These are phyloP conservation scores for Pseudocheirus occidentalis DNA, from an alignment of 2,797 vertebrate species.

Conservation along the genomic window DNA sequence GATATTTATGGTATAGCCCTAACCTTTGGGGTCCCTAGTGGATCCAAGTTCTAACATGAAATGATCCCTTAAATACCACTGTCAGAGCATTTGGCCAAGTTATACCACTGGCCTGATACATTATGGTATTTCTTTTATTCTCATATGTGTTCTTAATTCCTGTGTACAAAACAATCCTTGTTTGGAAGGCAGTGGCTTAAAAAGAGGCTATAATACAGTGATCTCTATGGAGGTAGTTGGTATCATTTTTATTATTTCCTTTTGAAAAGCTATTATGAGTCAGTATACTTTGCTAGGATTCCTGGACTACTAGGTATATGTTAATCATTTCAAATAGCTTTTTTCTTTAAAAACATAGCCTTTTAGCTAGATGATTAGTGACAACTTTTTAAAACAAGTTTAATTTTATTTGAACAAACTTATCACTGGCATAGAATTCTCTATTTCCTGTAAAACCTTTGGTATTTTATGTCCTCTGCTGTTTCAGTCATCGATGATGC, in stretches of 20 bases:
- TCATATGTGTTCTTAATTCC: background rate
- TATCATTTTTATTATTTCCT: background rate
- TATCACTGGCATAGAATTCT: conserved; percentile 46
- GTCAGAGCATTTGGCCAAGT: background rate
- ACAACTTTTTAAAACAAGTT: background rate
- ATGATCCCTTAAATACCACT: background rate
- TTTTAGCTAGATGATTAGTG: conserved; percentile 18
- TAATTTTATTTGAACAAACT: conserved; percentile 3
- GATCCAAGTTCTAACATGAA: background rate
- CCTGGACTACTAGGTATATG: background rate
- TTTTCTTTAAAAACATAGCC: background rate
- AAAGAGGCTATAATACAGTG: background rate
- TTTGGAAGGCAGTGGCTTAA: background rate
- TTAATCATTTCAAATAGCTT: conserved; percentile 10
- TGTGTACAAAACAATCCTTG: background rate
- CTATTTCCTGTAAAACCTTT: conserved; percentile 13
- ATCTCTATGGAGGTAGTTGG: background rate
- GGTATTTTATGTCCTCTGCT: conserved; percentile 39
- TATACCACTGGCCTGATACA: background rate
- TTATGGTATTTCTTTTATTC: background rate
- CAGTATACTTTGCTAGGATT: background rate
- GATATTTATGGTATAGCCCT: background rate
- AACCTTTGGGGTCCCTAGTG: background rate
- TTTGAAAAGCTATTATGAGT: background rate
- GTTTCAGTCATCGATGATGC: conserved; percentile 6